These are phyloP conservation scores for Leucopsar rothschildi DNA, from an alignment of 2,113 vertebrate species.

Conservation along the genomic window DNA sequence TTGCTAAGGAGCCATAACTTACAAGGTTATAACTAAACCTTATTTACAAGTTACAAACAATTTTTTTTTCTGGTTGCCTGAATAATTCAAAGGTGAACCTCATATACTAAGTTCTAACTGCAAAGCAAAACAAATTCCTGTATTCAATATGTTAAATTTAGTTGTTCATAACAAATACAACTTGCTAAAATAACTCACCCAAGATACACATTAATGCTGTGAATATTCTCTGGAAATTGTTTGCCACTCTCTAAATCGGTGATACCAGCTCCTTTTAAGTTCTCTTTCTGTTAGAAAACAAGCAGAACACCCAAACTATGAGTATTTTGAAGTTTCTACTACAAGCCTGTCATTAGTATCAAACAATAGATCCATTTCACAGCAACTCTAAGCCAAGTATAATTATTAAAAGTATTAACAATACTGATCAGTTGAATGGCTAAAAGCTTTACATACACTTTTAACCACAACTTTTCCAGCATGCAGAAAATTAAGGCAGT, in stretches of 20 bases:
- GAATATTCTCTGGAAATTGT: conserved; percentile 75
- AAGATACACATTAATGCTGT: conserved; percentile 86
- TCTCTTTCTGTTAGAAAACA: conserved; percentile 71
- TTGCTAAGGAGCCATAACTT: neutral
- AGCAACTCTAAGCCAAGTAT: neutral
- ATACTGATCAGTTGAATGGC: neutral
- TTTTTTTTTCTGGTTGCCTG: neutral
- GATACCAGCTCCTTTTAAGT: conserved; percentile 69
- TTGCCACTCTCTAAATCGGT: conserved; percentile 58
- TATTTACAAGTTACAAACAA: neutral
- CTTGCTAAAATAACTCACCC: conserved; percentile 68
- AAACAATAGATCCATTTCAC: neutral
- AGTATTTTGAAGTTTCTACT: neutral
- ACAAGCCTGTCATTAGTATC: neutral
- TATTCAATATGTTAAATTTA: neutral
- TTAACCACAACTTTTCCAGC: neutral
- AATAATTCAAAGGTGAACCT: neutral
- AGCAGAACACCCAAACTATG: neutral
- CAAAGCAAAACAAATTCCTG: neutral
- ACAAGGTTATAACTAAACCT: neutral
- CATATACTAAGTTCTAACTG: neutral
- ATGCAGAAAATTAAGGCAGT: neutral
- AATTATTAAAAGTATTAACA: neutral
- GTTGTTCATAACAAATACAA: neutral
- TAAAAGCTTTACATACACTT: neutral